phyloP scores from a whole-genome alignment of 2,888 invertebrate genomes.

The Diogma glabrata region DNA sequence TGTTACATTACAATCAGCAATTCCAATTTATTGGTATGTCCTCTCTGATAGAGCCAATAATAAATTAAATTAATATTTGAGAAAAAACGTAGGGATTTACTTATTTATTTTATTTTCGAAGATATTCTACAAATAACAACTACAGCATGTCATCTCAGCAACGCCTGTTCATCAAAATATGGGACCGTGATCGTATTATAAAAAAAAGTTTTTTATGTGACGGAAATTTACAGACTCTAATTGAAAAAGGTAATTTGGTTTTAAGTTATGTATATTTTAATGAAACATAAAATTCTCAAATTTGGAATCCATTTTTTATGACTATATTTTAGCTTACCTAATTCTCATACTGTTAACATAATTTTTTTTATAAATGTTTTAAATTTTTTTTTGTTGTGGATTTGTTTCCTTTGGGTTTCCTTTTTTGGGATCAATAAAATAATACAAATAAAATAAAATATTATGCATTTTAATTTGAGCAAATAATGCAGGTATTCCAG shows the following conservation, averaged over 20 bases:
- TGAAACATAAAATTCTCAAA: too few species aligned
- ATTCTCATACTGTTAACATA: too few species aligned
- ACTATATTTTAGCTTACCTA: too few species aligned
- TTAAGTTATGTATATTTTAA: not conserved
- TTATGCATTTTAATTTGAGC: not conserved
- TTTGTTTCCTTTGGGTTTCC: too few species aligned
- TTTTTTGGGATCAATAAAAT: too few species aligned
- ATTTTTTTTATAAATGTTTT: too few species aligned
- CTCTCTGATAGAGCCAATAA: not conserved
- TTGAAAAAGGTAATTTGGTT: not conserved
- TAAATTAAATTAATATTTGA: not conserved
- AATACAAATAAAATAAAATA: too few species aligned
- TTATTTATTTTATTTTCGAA: too few species aligned
- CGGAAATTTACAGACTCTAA: not conserved
- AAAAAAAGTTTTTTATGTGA: not conserved
- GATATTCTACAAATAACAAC: not conserved
- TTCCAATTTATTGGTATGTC: not conserved
- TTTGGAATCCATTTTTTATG: too few species aligned
- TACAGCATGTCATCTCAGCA: not conserved
- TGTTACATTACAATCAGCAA: not conserved
- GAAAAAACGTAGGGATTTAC: too few species aligned
- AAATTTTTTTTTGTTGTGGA: too few species aligned
- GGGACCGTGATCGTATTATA: not conserved
- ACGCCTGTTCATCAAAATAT: not conserved
- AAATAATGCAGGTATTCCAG: not conserved